Evolutionary conservation across 2,797 vertebrate species (phyloP).

Genomic region (Chelon labrosus): DNA sequence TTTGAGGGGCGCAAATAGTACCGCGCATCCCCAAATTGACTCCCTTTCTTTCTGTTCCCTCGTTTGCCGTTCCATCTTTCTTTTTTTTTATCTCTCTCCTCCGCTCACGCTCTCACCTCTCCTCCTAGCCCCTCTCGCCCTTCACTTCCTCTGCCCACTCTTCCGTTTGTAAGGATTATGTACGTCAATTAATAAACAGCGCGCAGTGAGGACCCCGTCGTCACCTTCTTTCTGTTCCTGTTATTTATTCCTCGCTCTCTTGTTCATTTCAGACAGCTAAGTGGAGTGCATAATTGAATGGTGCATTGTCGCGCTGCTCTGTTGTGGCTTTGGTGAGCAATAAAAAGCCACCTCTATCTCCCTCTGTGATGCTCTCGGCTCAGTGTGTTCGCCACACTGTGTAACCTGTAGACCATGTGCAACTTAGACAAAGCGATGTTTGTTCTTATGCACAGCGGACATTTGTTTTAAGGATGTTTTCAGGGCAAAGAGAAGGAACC

Average conservation of each 20-base stretch:
- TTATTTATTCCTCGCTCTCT: constrained; percentile 57
- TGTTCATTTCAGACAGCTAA: constrained; percentile 59
- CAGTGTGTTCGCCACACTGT: not conserved
- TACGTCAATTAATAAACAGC: constrained; percentile 68
- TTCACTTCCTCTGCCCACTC: constrained; percentile 6
- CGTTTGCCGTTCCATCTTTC: constrained; percentile 17
- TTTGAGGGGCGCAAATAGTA: constrained; percentile 80
- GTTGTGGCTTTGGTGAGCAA: constrained; percentile 43
- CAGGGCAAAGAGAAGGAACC: constrained; percentile 31
- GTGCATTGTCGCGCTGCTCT: constrained; percentile 34
- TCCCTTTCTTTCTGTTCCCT: constrained; percentile 22
- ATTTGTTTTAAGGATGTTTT: constrained; percentile 62
- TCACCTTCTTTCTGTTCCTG: constrained; percentile 25
- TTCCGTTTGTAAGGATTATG: constrained; percentile 56
- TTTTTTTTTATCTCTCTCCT: constrained; percentile 1
- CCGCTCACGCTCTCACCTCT: constrained; percentile 6
- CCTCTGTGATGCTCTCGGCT: constrained; percentile 14
- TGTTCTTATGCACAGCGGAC: constrained; percentile 6
- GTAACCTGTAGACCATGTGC: constrained; percentile 18
- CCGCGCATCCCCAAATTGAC: constrained; percentile 44
- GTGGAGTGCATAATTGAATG: constrained; percentile 69
- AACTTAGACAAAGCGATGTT: not conserved
- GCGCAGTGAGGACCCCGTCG: constrained; percentile 44
- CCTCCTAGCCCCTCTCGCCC: constrained; percentile 3
- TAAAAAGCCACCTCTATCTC: constrained; percentile 21